A percentile compares a stretch with the other conserved stretches of the same genome.
These are phyloP conservation scores for Thomomys bottae DNA, from an alignment of 2,113 vertebrate genomes.

Conservation along the genomic window DNA sequence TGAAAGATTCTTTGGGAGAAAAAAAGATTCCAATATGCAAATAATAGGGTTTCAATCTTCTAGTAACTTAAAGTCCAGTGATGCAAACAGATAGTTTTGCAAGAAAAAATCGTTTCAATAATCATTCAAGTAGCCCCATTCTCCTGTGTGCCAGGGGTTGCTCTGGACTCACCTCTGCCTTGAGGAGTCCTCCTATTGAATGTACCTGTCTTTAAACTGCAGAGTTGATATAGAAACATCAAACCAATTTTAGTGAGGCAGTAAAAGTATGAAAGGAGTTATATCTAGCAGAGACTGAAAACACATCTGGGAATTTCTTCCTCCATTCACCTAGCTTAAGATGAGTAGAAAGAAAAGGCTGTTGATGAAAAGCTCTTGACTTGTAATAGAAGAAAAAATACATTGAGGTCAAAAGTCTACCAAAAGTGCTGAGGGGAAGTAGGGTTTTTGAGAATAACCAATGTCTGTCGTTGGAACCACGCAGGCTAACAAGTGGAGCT, in stretches of 20 bases:
- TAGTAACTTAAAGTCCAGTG: background rate
- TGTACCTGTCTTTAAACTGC: background rate
- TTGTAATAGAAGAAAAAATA: background rate
- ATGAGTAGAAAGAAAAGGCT: background rate
- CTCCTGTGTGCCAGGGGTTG: background rate
- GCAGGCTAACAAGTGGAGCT: background rate
- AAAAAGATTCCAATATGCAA: background rate
- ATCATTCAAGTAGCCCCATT: background rate
- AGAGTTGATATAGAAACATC: background rate
- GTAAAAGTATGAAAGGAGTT: background rate
- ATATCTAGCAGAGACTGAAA: background rate
- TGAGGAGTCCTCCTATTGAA: background rate
- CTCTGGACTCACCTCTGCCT: background rate
- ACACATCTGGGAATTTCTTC: background rate
- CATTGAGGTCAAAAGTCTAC: background rate
- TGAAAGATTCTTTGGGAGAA: background rate
- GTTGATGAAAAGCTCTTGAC: constrained; percentile 2
- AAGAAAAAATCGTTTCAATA: background rate
- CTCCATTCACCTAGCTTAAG: background rate
- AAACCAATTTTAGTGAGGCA: background rate
- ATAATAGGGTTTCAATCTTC: background rate
- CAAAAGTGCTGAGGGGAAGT: background rate
- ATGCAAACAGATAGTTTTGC: background rate
- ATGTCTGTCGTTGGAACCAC: background rate
- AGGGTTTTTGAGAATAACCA: background rate